Base-by-base conservation (phyloP, 2,888 invertebrate genomes). In the Eristalis tenax region DNA sequence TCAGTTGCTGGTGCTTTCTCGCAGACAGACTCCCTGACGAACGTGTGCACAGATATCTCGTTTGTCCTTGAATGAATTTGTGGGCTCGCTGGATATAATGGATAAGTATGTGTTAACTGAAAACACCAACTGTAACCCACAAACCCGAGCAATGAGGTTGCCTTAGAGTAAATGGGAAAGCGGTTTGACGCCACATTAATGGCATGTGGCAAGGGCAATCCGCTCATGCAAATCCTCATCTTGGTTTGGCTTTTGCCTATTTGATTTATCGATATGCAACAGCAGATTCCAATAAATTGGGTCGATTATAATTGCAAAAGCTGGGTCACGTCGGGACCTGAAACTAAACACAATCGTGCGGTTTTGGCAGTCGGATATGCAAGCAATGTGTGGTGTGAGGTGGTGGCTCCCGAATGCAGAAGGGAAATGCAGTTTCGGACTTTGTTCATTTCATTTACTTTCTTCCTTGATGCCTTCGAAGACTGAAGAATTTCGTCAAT, bases 1-100 rank as follows among this genome's bases (percentile, higher is more conserved):
- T 57, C 57, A 4, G 23, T 57, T 23, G 1, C 23, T 64, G 28
- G 18, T 15, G 32, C n/a, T n/a, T n/a, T n/a, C n/a, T n/a, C n/a
- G n/a, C n/a, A n/a, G n/a, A n/a, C n/a, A n/a, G n/a, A n/a, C n/a
- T n/a, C n/a, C n/a, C 10, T 10, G n/a, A 8, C 26, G 35, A 22
- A 68, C 35, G n/a, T 26, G 40, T 26, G 38, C 32, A 57, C 40
- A 11, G n/a, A 22, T 56, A 73, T 28, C 75, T 43, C 70, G 75
- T 76, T 76, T 83, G 71, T 66, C 82, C 74, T 86, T 86, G 85
- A 81, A 78, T 23, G 61, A 57, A 77, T 85, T 64, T 32, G 77
- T 61, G 73, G 74, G 18, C 65, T 66, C 61, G 65, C 69, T 65
- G 65, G 65, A 59, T 50, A 64, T 74, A 81, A 74, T 78, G 77